Evolutionary conservation across 1,140 invertebrate species (phyloP), one percentile per base, ranked within the genome.

Genomic region (Panagrolaimus sp.): DNA sequence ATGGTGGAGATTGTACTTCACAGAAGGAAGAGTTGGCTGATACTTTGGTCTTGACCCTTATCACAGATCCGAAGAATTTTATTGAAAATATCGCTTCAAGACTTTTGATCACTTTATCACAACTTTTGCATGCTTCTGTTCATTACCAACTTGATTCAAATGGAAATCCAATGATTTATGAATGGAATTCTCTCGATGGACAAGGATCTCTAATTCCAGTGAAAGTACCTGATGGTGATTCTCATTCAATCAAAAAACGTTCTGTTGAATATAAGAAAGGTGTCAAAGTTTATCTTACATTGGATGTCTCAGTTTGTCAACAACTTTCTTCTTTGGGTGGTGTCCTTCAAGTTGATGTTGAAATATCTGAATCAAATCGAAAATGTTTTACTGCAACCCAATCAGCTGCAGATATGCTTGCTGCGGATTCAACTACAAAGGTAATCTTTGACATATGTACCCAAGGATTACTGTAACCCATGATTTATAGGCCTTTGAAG

Each of bases 1-100:
- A 79, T 55, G 77, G 52, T 8, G 52, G 52, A 0, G 52, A 58
- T 28, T 58, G 52, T 21, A 58, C 10, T 28, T 12, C 14, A 4
- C 14, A 58, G 2, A 21, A 21, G 8, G 17, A 58, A n/a, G n/a
- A 26, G 4, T 28, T 58, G 1, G 15, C 14, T 12, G 28, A 58
- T 12, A 26, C 15, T 12, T 12, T 58, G 15, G 28, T 26, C 21
- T 28, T 58, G 1, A 58, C 28, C 5, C 52, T 58, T 24, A 58
- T 58, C 52, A 58, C 52, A 1, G 52, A 58, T 58, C 15, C 52
- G 0, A 28, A 58, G 3, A 10, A 28, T 26, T 58, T 58, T 28
- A 21, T 58, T 28, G 52, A n/a, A 58, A 12, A 52, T 52, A 26
- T 26, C 12, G 21, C 52, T 1, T 28, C 5, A 17, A 58, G 17